Conservation (phyloP, 2,888 invertebrate species). For the Adela reaumurella region DNA sequence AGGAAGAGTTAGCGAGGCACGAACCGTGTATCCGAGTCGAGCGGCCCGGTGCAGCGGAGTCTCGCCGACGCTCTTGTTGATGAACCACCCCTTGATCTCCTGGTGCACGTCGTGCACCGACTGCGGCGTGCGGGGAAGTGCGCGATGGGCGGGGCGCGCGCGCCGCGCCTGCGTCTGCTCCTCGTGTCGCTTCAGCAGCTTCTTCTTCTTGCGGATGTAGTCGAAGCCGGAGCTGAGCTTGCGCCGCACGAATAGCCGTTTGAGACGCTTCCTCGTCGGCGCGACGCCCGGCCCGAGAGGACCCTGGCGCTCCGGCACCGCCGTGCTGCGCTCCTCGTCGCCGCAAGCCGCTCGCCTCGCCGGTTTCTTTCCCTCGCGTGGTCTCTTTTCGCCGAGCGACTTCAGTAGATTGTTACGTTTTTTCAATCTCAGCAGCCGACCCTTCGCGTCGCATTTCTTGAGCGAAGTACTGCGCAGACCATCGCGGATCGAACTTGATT, state of each 20-base stretch:
- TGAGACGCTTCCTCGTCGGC: slow-evolving; percentile 60
- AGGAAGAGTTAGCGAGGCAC: slow-evolving; percentile 18
- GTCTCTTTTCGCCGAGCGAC: slow-evolving; percentile 35
- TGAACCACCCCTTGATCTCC: slow-evolving; percentile 86
- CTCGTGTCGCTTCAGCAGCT: slow-evolving; percentile 59
- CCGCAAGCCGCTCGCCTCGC: slow-evolving; percentile 11
- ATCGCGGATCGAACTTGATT: slow-evolving; percentile 44
- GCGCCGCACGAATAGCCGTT: slow-evolving; percentile 63
- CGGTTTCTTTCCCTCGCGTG: neutral
- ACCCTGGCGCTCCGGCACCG: neutral
- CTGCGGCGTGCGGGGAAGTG: slow-evolving; percentile 36
- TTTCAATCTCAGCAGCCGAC: slow-evolving; percentile 39
- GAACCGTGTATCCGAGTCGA: slow-evolving; percentile 80
- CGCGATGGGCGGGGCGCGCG: slow-evolving; percentile 41
- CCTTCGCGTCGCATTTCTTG: slow-evolving; percentile 44
- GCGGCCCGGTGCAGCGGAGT: slow-evolving; percentile 90
- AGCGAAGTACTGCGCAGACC: slow-evolving; percentile 45
- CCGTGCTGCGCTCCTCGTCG: slow-evolving; percentile 22
- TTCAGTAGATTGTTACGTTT: slow-evolving; percentile 47
- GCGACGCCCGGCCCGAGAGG: slow-evolving; percentile 22
- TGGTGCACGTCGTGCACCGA: slow-evolving; percentile 75
- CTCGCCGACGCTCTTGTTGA: slow-evolving; percentile 93
- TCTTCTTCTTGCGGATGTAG: slow-evolving; percentile 86
- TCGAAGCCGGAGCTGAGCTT: slow-evolving; percentile 84
- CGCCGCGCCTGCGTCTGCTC: slow-evolving; percentile 32